Evolutionary conservation across 2,113 vertebrate genomes (phyloP).

Genomic region (Prunella himalayana): DNA sequence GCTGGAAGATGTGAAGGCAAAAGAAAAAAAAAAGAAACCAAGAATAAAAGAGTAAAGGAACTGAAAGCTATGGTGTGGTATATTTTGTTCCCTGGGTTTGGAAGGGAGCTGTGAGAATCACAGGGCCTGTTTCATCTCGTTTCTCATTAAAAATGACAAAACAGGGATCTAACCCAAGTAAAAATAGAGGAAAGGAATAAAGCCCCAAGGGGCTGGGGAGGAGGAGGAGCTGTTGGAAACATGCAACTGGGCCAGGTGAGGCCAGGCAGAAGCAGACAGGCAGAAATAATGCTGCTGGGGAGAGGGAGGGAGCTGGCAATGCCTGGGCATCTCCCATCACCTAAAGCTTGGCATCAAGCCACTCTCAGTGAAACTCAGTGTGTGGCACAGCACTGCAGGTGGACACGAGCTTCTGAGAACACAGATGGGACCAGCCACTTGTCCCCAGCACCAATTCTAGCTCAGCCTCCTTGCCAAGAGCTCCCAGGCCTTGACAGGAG

Average conservation of each 20-base stretch:
- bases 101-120: neutral
- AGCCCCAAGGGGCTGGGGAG: rapidly evolving
- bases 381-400: neutral
- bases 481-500: rapidly evolving
- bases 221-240: neutral
- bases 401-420: neutral
- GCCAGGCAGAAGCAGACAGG: neutral
- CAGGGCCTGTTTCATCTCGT: neutral
- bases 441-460: neutral
- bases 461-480: neutral
- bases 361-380: rapidly evolving
- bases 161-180: neutral
- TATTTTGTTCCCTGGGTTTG: neutral
- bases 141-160: neutral
- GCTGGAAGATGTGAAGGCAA: neutral
- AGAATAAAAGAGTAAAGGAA: neutral
- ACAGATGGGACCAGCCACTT: neutral
- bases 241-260: neutral
- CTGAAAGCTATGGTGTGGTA: neutral
- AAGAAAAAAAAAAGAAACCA: neutral
- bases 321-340: neutral
- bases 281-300: neutral
- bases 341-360: neutral
- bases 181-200: neutral
- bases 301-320: neutral